These are phyloP conservation scores for Bacillus rossius DNA, from an alignment of 1,140 invertebrate species.

Conservation along the genomic window DNA sequence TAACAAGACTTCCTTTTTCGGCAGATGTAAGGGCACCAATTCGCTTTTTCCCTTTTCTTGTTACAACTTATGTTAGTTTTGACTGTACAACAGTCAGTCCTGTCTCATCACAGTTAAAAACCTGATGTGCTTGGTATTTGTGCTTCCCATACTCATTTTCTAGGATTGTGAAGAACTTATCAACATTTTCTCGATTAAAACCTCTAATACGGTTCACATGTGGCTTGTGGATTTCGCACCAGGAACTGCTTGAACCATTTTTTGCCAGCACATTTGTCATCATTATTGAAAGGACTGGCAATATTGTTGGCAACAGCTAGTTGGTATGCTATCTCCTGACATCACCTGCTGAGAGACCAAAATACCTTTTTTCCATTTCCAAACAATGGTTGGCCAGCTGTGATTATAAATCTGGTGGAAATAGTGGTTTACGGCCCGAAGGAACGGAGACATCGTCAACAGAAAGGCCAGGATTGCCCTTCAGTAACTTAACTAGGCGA, in stretches of 20 bases:
- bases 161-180: background rate
- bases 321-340: slow-evolving; percentile 13
- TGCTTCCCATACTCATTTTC: slow-evolving; percentile 15
- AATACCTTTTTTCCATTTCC: slow-evolving; percentile 22
- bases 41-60: slow-evolving; percentile 29
- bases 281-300: background rate
- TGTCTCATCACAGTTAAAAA: slow-evolving; percentile 39
- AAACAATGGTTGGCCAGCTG: slow-evolving; percentile 23
- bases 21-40: slow-evolving; percentile 27
- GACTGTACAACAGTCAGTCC: slow-evolving; percentile 37
- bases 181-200: background rate
- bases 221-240: background rate
- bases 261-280: background rate
- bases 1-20: slow-evolving; percentile 23
- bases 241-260: slow-evolving; percentile 1
- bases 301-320: background rate
- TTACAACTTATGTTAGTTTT: slow-evolving; percentile 33
- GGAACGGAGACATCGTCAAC: background rate
- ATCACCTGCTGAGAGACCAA: slow-evolving; percentile 24
- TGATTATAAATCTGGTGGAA: slow-evolving; percentile 21
- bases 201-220: background rate
- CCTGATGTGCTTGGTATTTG: slow-evolving; percentile 23
- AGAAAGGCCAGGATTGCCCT: background rate
- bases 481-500: background rate
- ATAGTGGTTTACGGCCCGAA: slow-evolving; percentile 21